Base-by-base conservation (phyloP, 2,113 vertebrate species). In the Dendrocopos noguchii region DNA sequence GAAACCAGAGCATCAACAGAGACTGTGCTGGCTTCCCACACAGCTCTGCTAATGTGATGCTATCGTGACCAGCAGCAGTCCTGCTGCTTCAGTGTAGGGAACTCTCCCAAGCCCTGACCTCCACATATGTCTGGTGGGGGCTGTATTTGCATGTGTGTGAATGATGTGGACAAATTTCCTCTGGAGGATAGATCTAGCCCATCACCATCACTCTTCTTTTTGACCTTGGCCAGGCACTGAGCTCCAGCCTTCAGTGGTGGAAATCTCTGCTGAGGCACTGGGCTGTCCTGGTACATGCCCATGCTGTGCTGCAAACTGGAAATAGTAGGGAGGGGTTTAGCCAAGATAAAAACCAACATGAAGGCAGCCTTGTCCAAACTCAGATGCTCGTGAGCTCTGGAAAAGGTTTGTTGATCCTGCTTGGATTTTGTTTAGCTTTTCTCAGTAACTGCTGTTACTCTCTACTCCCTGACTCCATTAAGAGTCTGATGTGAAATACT, bases 241-340 rank as follows among this genome's bases (percentile, higher is more conserved):
- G 73, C 44, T 70, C 15, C 8, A 82, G 73, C 61, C 9, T 29
- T 86, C 76, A 56, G 79, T 1, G n/a, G 7, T 33, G 47, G 66
- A 70, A 89, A n/a, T 34, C 20, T 80, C 81, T 85, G 94, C 93
- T 80, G 81, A 90, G 63, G 74, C 72, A 31, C 9, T 80, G 60
- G 39, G 15, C n/a, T 34, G 34, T 47, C 56, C 85, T 93, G 74
- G 55, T 31, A 59, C 10, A 29, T 29, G 34, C 2, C 33, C 52
- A 44, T 2, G 9, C 47, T 1, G 2, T 64, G 50, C 29, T 73
- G 70, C 56, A 68, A 80, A 33, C 59, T 21, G 18, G 42, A 87
- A 44, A 64, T 18, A 4, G 50, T 31, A 50, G 85, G 82, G 73
- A 92, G 10, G 14, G 29, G 29, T 52, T 84, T 39, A 77, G 34